These are phyloP conservation scores for Isotomurus palustris DNA, from an alignment of 2,888 invertebrate species.

Conservation along the genomic window DNA sequence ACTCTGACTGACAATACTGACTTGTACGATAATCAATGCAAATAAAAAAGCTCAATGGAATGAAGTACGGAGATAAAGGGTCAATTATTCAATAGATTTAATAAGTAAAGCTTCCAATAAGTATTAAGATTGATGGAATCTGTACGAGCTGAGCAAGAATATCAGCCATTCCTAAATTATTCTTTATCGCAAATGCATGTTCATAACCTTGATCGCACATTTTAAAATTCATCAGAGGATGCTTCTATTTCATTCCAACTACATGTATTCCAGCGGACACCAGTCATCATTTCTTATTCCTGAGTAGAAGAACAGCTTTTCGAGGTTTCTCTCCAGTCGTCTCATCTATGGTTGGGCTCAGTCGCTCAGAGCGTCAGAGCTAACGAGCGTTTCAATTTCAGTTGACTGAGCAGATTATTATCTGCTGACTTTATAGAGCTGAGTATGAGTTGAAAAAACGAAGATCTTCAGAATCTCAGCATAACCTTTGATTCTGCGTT, in stretches of 20 bases:
- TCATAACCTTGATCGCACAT: conserved; percentile 59
- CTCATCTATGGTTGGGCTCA: no score
- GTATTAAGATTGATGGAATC: background rate
- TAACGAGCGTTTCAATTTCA: no score
- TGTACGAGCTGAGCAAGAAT: conserved; percentile 17
- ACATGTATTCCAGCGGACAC: conserved; percentile 72
- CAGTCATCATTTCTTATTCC: conserved; percentile 74
- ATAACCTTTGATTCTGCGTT: no score
- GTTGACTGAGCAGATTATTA: no score
- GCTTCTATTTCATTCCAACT: conserved; percentile 59
- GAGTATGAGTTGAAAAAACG: no score
- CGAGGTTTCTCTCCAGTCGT: no score
- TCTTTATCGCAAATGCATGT: conserved; percentile 74
- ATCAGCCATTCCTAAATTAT: conserved; percentile 49
- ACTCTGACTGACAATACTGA: no score
- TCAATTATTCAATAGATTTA: background rate
- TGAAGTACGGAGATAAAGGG: background rate
- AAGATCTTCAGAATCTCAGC: no score
- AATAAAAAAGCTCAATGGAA: no score
- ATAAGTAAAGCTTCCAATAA: background rate
- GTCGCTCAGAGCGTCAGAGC: no score
- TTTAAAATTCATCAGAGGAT: conserved; percentile 60
- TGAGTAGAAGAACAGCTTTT: conserved; percentile 72
- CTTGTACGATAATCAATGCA: no score
- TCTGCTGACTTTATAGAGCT: no score